Evolutionary conservation across 37 sponge, comb jelly and placozoan species (phyloP).

Genomic region (Cladorhizidae sp.): DNA sequence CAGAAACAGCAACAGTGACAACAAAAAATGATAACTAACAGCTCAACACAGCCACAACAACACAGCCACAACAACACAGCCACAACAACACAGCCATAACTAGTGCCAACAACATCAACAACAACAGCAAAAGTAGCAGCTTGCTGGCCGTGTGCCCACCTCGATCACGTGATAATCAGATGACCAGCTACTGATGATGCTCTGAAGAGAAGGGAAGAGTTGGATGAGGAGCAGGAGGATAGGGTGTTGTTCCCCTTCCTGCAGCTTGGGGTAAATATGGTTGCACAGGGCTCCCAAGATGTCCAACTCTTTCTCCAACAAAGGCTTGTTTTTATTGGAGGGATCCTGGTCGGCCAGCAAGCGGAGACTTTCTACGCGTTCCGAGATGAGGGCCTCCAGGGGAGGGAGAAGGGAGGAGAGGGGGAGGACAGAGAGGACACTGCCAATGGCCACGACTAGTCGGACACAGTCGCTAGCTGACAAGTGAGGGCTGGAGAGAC

Average conservation of each 20-base stretch:
- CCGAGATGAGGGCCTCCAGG: slow-evolving; percentile 23
- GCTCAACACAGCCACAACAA: no score
- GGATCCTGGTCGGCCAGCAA: slow-evolving; percentile 25
- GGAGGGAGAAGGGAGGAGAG: slow-evolving; percentile 20
- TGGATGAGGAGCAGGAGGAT: slow-evolving; percentile 40
- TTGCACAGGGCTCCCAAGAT: slow-evolving; percentile 49
- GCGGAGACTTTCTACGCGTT: slow-evolving; percentile 26
- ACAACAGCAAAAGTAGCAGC: no score
- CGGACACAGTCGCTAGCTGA: slow-evolving; percentile 33
- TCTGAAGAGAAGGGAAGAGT: slow-evolving; percentile 57
- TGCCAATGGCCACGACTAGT: slow-evolving; percentile 58
- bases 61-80: no score
- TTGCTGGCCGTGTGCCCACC: no score
- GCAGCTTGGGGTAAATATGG: slow-evolving; percentile 45
- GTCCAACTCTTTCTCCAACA: slow-evolving; percentile 61
- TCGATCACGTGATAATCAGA: slow-evolving; percentile 56
- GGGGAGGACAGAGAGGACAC: slow-evolving; percentile 57
- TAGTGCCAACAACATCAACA: no score
- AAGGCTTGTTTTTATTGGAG: neutral
- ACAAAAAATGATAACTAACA: neutral
- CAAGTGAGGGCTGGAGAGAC: slow-evolving; percentile 32
- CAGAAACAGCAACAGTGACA: no score
- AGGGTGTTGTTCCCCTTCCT: slow-evolving; percentile 69
- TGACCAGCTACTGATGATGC: slow-evolving; percentile 50
- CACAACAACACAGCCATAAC: no score